Percentiles rank a stretch among this genome's conserved stretches.
Evolutionary conservation across 1,140 invertebrate species (phyloP).

Genomic region (Centruroides sculpturatus): DNA sequence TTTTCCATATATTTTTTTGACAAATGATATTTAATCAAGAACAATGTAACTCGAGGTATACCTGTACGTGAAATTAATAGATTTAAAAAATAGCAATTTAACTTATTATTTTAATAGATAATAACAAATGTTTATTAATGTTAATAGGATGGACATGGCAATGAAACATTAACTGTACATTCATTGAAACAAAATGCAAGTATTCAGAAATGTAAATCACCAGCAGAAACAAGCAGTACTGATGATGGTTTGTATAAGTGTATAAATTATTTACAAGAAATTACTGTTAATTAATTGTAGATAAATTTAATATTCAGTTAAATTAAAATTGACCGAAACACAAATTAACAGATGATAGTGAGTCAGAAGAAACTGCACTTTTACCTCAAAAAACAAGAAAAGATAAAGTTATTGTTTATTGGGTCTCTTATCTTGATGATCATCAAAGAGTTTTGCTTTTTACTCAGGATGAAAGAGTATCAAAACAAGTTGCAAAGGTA

Average conservation of each 20-base stretch:
- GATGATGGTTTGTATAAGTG: constrained; percentile 18
- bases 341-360: constrained; percentile 25
- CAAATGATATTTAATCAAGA: too few relatives aligned
- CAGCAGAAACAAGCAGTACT: constrained; percentile 21
- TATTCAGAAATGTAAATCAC: constrained; percentile 4
- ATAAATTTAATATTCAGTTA: background rate
- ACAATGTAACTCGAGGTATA: too few relatives aligned
- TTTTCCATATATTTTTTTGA: too few relatives aligned
- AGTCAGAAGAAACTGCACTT: constrained; percentile 21
- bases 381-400: constrained; percentile 27
- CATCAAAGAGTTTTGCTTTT: constrained; percentile 61
- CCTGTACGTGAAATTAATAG: too few relatives aligned
- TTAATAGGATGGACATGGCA: constrained; percentile 44
- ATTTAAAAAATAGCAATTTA: too few relatives aligned
- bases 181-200: constrained; percentile 37
- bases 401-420: constrained; percentile 54
- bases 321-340: background rate
- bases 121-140: too few relatives aligned
- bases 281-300: background rate
- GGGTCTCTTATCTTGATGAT: constrained; percentile 61
- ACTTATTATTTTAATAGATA: too few relatives aligned
- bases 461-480: constrained; percentile 60
- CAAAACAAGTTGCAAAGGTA: constrained; percentile 41
- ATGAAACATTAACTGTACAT: constrained; percentile 49
- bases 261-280: background rate